phyloP scores from a whole-genome alignment of 2,113 vertebrate species.

The Pipa parva region DNA sequence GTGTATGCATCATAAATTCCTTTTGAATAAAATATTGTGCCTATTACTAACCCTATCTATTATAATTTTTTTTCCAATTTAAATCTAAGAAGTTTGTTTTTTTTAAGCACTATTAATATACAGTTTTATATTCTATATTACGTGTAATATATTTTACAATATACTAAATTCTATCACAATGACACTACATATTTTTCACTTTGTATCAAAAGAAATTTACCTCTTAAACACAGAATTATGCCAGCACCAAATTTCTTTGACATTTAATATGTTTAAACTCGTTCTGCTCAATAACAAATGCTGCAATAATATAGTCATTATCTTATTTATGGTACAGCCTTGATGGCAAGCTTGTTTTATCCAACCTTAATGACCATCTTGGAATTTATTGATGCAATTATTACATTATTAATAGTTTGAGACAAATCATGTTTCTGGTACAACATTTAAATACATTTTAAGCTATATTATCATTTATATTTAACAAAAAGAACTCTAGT shows the following conservation, averaged over 20 bases:
- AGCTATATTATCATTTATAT: background rate
- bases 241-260: background rate
- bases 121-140: no score
- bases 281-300: background rate
- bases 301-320: conserved; percentile 3
- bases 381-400: conserved; percentile 2
- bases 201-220: background rate
- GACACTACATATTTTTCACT: no score
- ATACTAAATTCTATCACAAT: no score
- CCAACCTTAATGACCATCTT: background rate
- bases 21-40: no score
- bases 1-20: no score
- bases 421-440: background rate
- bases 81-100: no score
- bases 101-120: no score
- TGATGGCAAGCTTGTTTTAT: conserved; percentile 2
- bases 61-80: no score
- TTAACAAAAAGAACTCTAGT: no score
- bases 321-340: background rate
- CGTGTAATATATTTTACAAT: no score
- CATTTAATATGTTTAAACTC: background rate
- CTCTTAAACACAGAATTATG: background rate
- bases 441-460: background rate
- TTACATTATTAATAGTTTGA: background rate
- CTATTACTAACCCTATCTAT: no score